Base-by-base conservation (phyloP, 2,888 invertebrate species). In the Dascillus cervinus region DNA sequence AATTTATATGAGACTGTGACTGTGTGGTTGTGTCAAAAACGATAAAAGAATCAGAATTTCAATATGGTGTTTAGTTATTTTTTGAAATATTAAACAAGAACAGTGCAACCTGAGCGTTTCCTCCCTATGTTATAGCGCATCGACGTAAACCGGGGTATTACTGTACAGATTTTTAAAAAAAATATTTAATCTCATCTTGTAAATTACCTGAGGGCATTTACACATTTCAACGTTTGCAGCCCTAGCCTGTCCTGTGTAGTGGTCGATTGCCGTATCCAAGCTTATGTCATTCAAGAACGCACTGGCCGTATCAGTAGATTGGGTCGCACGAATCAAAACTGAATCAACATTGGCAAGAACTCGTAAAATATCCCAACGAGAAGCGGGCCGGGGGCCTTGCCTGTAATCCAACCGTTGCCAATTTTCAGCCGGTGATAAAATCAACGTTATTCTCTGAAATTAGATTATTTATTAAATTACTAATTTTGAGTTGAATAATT, bases 151-250 rank as follows among this genome's bases (percentile, higher is more conserved):
- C n/a, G n/a, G n/a, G n/a, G n/a, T n/a, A n/a, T n/a, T n/a, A n/a
- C n/a, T n/a, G n/a, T n/a, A n/a, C n/a, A n/a, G n/a, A n/a, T n/a
- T n/a, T n/a, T n/a, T n/a, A 23, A 10, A 19, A 8, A 8, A 11
- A 13, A 15, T 28, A 13, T 5, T 6, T 11, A 29, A 12, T 19
- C 8, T 6, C n/a, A 3, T 4, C 11, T 15, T 12, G 8, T n/a
- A 12, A 43, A 46, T 41, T 47, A 52, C 91, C 0, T 64, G 53
- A 0, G 90, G 90, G 55, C 94, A 94, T 28, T 74, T 67, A 59
- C 95, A 97, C 23, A 73, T 75, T 70, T 97, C 96, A 26, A 97
- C 82, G 33, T 79, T 80, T 3, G 69, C 72, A 1, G 91, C 90
- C 22, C 69, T 67, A 4, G 70, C 71, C 47, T 69, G 73, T 2